phyloP scores from a whole-genome alignment of 2,888 invertebrate species.

The Hirtodrosophila trivittata region DNA sequence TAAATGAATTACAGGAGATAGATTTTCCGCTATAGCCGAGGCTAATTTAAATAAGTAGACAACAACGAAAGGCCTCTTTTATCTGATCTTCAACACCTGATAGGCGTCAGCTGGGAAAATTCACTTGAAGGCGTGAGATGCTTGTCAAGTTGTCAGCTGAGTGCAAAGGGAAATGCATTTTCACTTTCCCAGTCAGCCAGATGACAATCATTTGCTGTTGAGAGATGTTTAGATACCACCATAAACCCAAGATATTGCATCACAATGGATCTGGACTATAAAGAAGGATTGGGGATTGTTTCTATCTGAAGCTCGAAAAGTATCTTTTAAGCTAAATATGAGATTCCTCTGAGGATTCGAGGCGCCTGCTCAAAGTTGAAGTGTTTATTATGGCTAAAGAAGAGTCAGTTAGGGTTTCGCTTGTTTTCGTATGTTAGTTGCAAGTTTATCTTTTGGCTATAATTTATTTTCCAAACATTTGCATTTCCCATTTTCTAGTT shows the following conservation, averaged over 20 bases:
- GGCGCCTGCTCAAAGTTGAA: no score
- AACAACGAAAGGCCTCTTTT: conserved; percentile 38
- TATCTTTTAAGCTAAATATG: no score
- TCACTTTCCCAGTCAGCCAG: conserved; percentile 33
- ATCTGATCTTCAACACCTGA: conserved; percentile 75
- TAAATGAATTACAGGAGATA: conserved; percentile 74
- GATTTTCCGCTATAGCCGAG: conserved; percentile 45
- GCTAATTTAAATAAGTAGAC: conserved; percentile 73
- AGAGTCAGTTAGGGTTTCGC: no score
- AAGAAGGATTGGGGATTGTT: no score
- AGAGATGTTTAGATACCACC: no score
- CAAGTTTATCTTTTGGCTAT: conserved; percentile 10
- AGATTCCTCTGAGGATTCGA: no score
- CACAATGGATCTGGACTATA: no score
- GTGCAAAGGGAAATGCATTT: conserved; percentile 49
- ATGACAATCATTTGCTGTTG: conserved; percentile 9
- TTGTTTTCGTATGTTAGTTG: no score
- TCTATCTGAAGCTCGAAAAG: no score
- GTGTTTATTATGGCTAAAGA: no score
- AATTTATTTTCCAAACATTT: conserved; percentile 15
- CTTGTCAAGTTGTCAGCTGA: conserved; percentile 37
- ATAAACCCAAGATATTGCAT: no score
- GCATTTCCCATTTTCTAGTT: conserved; percentile 20
- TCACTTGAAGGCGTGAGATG: conserved; percentile 65
- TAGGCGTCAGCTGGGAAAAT: conserved; percentile 68